Percentiles rank a stretch among this genome's conserved stretches.
Conservation (phyloP, 2,888 invertebrate species). For the Molanna angustata region DNA sequence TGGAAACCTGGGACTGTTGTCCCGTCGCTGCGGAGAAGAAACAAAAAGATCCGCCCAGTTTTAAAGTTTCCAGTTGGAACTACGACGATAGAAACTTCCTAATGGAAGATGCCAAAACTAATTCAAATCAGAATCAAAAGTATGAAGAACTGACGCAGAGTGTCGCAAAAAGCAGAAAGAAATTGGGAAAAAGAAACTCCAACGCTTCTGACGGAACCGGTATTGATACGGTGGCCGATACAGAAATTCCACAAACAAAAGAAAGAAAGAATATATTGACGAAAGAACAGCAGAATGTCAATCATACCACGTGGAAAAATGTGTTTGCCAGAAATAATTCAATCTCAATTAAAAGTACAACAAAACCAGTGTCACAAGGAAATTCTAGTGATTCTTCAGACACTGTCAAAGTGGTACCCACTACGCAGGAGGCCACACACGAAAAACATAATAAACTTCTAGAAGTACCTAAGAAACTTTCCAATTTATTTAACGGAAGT, state of each 20-base stretch:
- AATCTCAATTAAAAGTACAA: constrained; percentile 9
- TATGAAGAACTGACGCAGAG: constrained; percentile 28
- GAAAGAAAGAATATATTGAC: constrained; percentile 35
- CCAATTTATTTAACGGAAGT: constrained; percentile 35
- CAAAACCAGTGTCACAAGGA: constrained; percentile 21
- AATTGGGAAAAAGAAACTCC: constrained; percentile 28
- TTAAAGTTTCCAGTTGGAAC: constrained; percentile 27
- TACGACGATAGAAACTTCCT: constrained; percentile 35
- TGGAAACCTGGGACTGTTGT: constrained; percentile 28
- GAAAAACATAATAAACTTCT: constrained; percentile 27
- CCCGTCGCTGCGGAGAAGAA: constrained; percentile 30
- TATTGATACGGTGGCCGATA: constrained; percentile 24
- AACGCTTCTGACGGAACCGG: constrained; percentile 21
- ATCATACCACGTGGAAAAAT: constrained; percentile 20
- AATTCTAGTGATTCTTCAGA: constrained; percentile 26
- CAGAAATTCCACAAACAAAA: constrained; percentile 29
- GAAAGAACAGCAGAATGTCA: constrained; percentile 26
- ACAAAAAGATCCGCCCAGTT: constrained; percentile 27
- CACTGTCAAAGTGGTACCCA: constrained; percentile 4
- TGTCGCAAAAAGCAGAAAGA: constrained; percentile 24
- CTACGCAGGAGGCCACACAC: constrained; percentile 13
- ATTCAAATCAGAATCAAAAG: constrained; percentile 17
- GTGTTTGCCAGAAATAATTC: constrained; percentile 21
- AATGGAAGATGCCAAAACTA: constrained; percentile 20
- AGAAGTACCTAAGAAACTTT: constrained; percentile 27